Base-by-base conservation (phyloP, 2,888 invertebrate genomes). In the Mesochorus sp. region DNA sequence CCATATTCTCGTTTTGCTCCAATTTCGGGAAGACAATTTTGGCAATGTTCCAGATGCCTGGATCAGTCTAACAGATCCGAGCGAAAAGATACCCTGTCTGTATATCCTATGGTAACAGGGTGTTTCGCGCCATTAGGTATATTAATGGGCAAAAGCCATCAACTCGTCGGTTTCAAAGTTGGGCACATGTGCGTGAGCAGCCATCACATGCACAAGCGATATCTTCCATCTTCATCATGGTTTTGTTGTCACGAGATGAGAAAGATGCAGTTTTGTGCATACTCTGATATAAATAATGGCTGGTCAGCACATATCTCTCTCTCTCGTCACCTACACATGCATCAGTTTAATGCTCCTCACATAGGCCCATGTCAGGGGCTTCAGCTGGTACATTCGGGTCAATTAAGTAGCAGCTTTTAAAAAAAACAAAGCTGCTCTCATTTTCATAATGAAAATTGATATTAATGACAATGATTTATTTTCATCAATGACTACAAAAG, bases 61-160 rank as follows among this genome's bases (percentile, higher is more conserved):
- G 57, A 71, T 57, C 24, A 8, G 26, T n/a, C 61, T 47, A 47
- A 28, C 34, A 49, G 17, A 64, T 49, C 12, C 44, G 6, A 44
- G 51, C 5, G 51, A 51, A 39, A 26, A 39, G 39, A 28, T 24
- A 34, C 21, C 26, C 51, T 49, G 37, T 17, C 4, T 26, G 64
- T 34, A 47, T 34, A 39, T 12, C 49, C 10, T 42, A 53, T 24
- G 21, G 39, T 28, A 26, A 42, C 62, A 17, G n/a, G 42, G 62
- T 53, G 66, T 68, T 53, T 61, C 80, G 72, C 79, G 64, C 77
- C 81, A 79, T 81, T 81, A 81, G 81, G 76, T 80, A 78, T 83
- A 82, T 83, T 84, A 84, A 84, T 82, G 83, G 84, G 78, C 79
- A 66, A 82, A 76, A 67, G 79, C 80, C 84, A 81, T 84, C 83